Evolutionary conservation across 2,797 vertebrate species (phyloP), one percentile per base, ranked within the genome.

Genomic region (Pangasius macronema): DNA sequence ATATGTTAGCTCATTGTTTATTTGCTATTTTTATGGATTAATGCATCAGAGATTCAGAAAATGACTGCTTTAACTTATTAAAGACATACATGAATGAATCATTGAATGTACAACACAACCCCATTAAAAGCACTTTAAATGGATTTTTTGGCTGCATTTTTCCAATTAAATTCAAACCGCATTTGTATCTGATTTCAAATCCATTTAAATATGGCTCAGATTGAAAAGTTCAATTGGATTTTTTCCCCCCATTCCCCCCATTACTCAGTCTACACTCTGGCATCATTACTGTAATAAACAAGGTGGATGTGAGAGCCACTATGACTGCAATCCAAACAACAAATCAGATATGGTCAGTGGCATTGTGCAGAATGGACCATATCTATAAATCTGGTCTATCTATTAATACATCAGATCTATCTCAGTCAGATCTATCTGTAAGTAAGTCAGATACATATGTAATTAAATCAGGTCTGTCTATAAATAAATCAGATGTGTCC

Each of bases 111-210:
- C 30, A 57, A 79, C 76, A 57, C 18, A 36, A 30, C 51, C 24
- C 18, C 51, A 55, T 76, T 1, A 30, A 76, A 5, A 51, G 22
- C 10, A 51, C 27, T 76, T 42, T 14, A n/a, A 46, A 46, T 73
- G 18, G 20, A n/a, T 49, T 46, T 27, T 61, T 39, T 59, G 10
- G 3, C 36, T 46, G 24, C 14, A 0, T 46, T 63, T 59, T 79
- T 16, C 20, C 55, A 42, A 42, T 61, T 42, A 39, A 59, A 27
- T 61, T 42, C 55, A 39, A 42, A 42, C 55, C 36, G 42, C 33
- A 59, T 80, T 36, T 79, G 75, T 77, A 55, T 22, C 30, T 59
- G 22, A 39, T 80, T 80, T 59, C 11, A 39, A 77, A 80, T 59
- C n/a, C 2, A 14, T 80, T 80, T n/a, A 61, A 42, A 27, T 81